phyloP scores from a whole-genome alignment of 2,113 vertebrate species.

The Stictonetta naevosa region DNA sequence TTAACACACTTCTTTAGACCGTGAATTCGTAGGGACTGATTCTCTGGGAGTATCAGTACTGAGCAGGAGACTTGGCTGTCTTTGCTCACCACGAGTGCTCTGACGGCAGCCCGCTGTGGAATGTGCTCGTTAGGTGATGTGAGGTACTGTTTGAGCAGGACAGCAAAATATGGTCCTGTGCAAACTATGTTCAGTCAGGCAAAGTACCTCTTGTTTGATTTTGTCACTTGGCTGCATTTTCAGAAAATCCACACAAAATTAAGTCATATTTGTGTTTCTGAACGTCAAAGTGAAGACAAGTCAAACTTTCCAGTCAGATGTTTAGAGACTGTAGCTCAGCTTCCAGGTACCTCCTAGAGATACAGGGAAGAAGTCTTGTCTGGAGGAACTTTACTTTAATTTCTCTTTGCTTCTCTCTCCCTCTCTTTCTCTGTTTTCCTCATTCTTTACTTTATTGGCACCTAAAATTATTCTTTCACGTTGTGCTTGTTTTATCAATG shows the following conservation, averaged over 20 bases:
- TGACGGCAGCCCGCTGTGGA: neutral
- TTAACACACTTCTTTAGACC: constrained; percentile 36
- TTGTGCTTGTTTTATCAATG: neutral
- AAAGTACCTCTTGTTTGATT: neutral
- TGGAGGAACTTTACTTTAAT: neutral
- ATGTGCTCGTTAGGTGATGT: neutral
- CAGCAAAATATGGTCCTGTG: neutral
- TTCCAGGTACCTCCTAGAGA: neutral
- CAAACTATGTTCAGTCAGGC: neutral
- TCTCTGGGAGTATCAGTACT: neutral
- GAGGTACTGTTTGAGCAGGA: neutral
- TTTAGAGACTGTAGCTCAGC: neutral
- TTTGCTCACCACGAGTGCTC: neutral
- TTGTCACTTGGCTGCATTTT: neutral
- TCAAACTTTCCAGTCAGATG: neutral
- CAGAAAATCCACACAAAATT: constrained; percentile 24
- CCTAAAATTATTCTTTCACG: neutral
- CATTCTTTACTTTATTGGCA: neutral
- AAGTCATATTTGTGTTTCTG: neutral
- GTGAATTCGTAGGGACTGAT: neutral
- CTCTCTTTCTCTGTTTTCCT: neutral
- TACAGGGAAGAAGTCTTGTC: neutral
- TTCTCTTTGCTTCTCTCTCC: neutral
- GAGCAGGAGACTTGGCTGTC: neutral
- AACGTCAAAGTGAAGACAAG: neutral